These are phyloP conservation scores for Platanista minor DNA, from an alignment of 2,113 vertebrate species.

Conservation along the genomic window DNA sequence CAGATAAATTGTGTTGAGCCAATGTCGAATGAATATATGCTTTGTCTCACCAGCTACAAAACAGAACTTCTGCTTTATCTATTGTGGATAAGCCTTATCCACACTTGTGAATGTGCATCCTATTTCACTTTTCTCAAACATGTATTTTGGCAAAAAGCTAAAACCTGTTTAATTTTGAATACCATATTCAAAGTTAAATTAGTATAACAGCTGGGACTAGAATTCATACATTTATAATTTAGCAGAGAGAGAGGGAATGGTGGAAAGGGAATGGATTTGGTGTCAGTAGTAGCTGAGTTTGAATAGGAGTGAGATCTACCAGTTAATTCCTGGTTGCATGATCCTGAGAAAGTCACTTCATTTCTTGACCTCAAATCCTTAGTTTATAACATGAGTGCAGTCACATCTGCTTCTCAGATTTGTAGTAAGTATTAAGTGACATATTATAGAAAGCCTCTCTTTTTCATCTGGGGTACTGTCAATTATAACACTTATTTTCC, in stretches of 20 bases:
- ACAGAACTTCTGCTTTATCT: background rate
- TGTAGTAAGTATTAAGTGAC: background rate
- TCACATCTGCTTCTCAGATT: background rate
- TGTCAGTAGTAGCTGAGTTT: conserved; percentile 2
- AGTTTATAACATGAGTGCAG: background rate
- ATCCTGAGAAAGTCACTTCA: background rate
- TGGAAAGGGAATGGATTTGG: background rate
- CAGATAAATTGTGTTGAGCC: background rate
- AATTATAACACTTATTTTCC: background rate
- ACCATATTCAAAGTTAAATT: background rate
- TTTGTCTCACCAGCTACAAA: background rate
- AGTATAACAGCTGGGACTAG: background rate
- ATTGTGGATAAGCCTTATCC: background rate
- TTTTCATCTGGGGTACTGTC: background rate
- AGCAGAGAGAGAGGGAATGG: background rate
- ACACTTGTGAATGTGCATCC: background rate
- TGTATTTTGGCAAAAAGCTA: background rate
- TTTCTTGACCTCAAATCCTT: background rate
- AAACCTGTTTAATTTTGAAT: conserved; percentile 37
- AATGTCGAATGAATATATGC: background rate
- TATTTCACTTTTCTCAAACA: background rate
- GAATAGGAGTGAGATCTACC: background rate
- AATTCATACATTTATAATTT: background rate
- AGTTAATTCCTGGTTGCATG: background rate
- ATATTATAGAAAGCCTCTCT: background rate